phyloP scores from a whole-genome alignment of 2,797 vertebrate genomes.

The Macropus fuliginosus region DNA sequence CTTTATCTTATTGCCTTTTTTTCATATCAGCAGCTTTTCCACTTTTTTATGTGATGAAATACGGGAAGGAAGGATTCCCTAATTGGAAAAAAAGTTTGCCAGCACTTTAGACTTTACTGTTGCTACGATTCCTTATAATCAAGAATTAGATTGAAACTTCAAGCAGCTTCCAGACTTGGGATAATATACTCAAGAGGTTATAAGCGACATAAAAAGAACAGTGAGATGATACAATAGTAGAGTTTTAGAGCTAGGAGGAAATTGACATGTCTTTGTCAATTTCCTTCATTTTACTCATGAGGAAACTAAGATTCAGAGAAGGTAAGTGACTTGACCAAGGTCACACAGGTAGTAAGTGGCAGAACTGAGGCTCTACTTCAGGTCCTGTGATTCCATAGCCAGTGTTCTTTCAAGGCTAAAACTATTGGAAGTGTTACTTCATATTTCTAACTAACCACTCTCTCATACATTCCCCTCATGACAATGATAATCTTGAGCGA shows the following conservation, averaged over 20 bases:
- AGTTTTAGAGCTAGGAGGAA: background rate
- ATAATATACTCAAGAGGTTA: background rate
- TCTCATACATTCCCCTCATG: background rate
- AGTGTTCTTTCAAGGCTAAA: background rate
- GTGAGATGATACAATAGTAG: background rate
- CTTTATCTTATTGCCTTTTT: background rate
- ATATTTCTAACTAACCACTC: background rate
- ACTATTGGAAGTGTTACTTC: background rate
- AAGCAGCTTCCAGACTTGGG: background rate
- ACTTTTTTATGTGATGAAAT: background rate
- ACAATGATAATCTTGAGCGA: background rate
- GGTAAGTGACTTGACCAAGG: background rate
- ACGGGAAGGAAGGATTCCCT: background rate
- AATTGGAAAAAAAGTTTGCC: background rate
- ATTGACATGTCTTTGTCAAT: background rate
- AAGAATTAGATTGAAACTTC: background rate
- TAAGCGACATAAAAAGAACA: background rate
- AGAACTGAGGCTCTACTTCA: background rate
- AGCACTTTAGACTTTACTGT: background rate
- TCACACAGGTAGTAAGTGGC: background rate
- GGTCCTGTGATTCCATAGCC: background rate
- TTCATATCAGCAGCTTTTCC: slow-evolving; percentile 25
- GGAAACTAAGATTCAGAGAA: background rate
- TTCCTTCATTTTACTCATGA: background rate
- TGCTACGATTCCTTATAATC: background rate